phyloP scores from a whole-genome alignment of 2,113 vertebrate species.

The Fulica atra region DNA sequence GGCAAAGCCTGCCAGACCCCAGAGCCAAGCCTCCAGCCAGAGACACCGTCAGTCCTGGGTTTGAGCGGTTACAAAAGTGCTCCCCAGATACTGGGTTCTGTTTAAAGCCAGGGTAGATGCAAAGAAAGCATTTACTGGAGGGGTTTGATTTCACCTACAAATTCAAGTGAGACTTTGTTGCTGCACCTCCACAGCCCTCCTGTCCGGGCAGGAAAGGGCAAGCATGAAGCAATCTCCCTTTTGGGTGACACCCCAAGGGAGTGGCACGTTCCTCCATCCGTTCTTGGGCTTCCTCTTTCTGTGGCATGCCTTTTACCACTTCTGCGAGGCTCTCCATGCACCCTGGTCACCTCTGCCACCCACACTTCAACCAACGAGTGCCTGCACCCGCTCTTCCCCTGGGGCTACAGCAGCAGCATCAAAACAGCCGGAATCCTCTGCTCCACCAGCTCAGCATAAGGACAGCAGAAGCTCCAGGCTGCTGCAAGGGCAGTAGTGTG shows the following conservation, averaged over 20 bases:
- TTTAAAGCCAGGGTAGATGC: neutral
- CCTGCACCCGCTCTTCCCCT: neutral
- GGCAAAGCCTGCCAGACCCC: neutral
- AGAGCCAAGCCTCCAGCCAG: neutral
- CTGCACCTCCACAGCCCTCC: neutral
- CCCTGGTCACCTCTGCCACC: neutral
- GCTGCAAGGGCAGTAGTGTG: neutral
- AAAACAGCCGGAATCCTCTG: neutral
- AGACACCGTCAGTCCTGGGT: neutral
- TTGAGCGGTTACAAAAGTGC: neutral
- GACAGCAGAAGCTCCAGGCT: fast-evolving
- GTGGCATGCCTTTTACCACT: neutral
- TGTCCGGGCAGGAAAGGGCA: no score
- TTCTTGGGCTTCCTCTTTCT: neutral
- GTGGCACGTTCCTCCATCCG: fast-evolving
- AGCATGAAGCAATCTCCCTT: neutral
- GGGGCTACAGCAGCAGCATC: fast-evolving
- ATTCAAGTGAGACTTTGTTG: neutral
- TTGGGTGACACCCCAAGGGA: fast-evolving
- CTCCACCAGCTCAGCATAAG: neutral
- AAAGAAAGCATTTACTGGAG: neutral
- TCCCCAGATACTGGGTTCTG: neutral
- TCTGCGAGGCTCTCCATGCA: neutral
- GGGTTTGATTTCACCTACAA: neutral
- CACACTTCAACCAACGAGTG: no score